Evolutionary conservation across 2,113 vertebrate genomes (phyloP), one percentile per base, ranked within the genome.

Genomic region (Actenoides hombroni): DNA sequence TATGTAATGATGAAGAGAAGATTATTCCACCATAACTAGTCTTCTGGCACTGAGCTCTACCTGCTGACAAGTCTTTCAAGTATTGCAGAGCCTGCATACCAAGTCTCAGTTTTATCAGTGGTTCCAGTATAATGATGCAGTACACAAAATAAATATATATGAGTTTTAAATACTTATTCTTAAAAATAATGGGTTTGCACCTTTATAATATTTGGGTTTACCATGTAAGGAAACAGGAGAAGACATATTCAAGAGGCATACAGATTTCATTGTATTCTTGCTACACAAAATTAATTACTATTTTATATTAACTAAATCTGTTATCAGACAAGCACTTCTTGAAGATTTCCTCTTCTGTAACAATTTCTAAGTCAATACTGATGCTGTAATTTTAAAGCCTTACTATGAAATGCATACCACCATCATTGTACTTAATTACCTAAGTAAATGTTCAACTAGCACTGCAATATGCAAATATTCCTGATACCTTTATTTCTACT

Each of bases 31-130:
- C 78, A 54, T 59, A 88, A 89, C 57, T n/a, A 28, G 86, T 97
- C 65, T 76, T 92, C 68, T 94, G 59, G 73, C 73, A 96, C 77
- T 88, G 94, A 98, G 97, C 97, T 97, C 97, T 97, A 98, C 73
- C 97, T 98, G 87, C 95, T 97, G 97, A 97, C 83, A 94, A 96
- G 60, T 83, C 83, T 75, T 88, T 82, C 39, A 81, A 88, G 39
- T 67, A 69, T 4, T 91, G 83, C 64, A 91, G 5, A 82, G 19
- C 16, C 21, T 39, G 10, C 37, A 59, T 29, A 89, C 1, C 9
- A 82, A 48, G 46, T 46, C 16, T 69, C 67, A 56, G 28, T 59
- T 86, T 75, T 74, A 70, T 61, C 69, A 91, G 19, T 20, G 8
- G 29, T n/a, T 63, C 46, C 51, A 70, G 13, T 23, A 70, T 54